Evolutionary conservation across 2,113 vertebrate species (phyloP), one percentile per base, ranked within the genome.

Genomic region (Anguilla rostrata): DNA sequence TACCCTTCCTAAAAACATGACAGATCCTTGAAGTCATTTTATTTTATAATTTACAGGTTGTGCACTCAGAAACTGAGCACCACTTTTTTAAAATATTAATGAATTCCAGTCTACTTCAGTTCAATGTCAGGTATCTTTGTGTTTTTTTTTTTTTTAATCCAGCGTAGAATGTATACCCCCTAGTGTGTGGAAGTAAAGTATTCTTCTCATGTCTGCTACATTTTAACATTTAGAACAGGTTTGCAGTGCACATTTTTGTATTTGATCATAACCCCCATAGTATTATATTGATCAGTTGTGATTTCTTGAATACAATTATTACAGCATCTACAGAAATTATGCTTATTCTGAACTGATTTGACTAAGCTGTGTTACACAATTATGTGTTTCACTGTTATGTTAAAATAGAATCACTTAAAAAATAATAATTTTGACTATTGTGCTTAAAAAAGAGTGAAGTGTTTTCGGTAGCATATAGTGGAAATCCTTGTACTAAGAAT

Each of bases 11-110:
- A 18, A 39, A 26, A 41, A 39, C 41, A 1, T 43, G 80, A 46
- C 80, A 43, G 80, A 46, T 81, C 26, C 34, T 46, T 41, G 5
- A 81, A 46, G 34, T 22, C 8, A 43, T 81, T 81, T 81, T 81
- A 41, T 81, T 81, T 39, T 26, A 43, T 12, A 81, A 43, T 81
- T 81, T 26, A 22, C 39, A 81, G 80, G 80, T 81, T 40, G 80
- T 81, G 18, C 26, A 81, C 34, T 16, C 20, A 22, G 16, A 34
- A 81, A 46, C 80, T 81, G 78, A 18, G 12, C 78, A 39, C 5
- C 6, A 39, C 34, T 40, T 39, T 39, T 80, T 40, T 18, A 16
- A 14, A 56, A 83, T 29, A 83, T 83, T 40, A 56, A 83, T 83
- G 81, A 53, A 49, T 83, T 20, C 26, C 81, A 43, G 4, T 53